Conservation (phyloP, 2,888 invertebrate species). For the Rotaria sp. region DNA sequence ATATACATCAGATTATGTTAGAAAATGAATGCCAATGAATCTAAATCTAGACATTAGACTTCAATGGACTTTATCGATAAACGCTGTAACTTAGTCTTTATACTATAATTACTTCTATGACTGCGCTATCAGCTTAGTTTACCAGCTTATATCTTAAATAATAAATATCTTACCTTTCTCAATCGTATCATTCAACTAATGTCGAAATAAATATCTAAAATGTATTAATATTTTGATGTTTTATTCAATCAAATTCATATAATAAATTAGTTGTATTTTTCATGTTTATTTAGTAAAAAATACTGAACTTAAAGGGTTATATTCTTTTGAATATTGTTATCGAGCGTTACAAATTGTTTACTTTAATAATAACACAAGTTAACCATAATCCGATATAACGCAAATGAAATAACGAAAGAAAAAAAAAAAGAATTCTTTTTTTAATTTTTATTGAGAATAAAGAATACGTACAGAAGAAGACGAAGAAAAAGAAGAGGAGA, state of each 20-base stretch:
- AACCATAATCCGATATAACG: neutral
- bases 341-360: neutral
- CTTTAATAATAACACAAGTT: neutral
- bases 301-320: neutral
- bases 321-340: neutral
- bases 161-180: neutral
- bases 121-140: no score
- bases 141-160: no score
- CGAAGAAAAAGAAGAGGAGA: no score
- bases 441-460: no score
- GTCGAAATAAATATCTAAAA: neutral
- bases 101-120: no score
- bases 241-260: neutral
- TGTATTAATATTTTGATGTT: neutral
- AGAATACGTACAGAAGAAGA: no score
- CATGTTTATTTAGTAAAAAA: neutral
- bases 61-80: no score
- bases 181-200: neutral
- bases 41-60: no score
- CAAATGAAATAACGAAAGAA: neutral
- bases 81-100: no score
- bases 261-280: neutral
- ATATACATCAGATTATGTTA: no score
- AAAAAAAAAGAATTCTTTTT: neutral
- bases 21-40: no score